Percentiles rank a stretch among this genome's conserved stretches.
Evolutionary conservation across 2,888 invertebrate genomes (phyloP).

Genomic region (Dolichomitus sp.): DNA sequence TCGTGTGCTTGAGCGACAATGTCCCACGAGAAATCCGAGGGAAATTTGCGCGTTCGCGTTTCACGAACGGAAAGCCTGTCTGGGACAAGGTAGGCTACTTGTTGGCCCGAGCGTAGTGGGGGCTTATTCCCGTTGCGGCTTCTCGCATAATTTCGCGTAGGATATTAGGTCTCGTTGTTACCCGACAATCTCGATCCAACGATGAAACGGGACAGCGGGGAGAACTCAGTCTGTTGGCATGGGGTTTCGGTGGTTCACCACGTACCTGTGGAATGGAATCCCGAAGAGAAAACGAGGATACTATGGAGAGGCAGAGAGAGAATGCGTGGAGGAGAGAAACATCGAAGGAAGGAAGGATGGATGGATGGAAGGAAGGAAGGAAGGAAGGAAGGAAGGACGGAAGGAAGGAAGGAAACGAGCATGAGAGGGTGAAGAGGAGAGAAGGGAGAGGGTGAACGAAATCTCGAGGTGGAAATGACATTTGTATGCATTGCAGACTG

Average conservation of each 20-base stretch:
- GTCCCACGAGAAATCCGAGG: slow-evolving; percentile 73
- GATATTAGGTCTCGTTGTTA: slow-evolving; percentile 65
- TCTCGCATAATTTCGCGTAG: slow-evolving; percentile 64
- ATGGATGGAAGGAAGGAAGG: slow-evolving; percentile 16
- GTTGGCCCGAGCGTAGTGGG: slow-evolving; percentile 31
- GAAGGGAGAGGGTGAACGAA: slow-evolving; percentile 43
- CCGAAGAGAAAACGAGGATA: slow-evolving; percentile 39
- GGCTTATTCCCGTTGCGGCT: slow-evolving; percentile 60
- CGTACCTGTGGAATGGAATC: slow-evolving; percentile 52
- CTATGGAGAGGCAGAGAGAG: slow-evolving; percentile 33
- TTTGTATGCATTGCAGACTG: slow-evolving; percentile 72
- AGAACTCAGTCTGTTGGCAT: slow-evolving; percentile 38
- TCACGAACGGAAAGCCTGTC: slow-evolving; percentile 37
- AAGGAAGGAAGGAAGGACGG: slow-evolving; percentile 19
- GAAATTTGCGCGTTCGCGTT: slow-evolving; percentile 52
- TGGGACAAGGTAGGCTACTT: background rate
- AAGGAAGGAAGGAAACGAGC: background rate
- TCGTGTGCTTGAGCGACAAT: slow-evolving; percentile 66
- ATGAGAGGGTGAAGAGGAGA: background rate
- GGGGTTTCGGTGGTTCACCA: slow-evolving; percentile 47
- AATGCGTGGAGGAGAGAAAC: slow-evolving; percentile 37
- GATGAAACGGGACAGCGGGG: slow-evolving; percentile 46
- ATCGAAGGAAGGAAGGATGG: slow-evolving; percentile 3
- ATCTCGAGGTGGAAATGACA: slow-evolving; percentile 63
- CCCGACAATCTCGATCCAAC: slow-evolving; percentile 60